phyloP scores from a whole-genome alignment of 2,113 vertebrate genomes.

The Sinocyclocheilus rhinocerous region DNA sequence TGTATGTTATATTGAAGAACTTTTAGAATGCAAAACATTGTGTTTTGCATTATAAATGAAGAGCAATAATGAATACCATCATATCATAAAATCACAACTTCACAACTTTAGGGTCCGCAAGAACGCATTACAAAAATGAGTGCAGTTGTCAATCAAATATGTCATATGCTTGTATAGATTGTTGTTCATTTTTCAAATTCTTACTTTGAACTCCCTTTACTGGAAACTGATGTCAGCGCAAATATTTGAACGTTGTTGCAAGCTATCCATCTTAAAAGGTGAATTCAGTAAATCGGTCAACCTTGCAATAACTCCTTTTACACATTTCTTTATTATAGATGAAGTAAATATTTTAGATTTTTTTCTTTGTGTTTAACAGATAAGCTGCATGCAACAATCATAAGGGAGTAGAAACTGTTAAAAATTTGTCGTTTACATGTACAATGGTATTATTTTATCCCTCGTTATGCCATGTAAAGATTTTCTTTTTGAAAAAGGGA shows the following conservation, averaged over 20 bases:
- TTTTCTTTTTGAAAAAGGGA: too few species aligned
- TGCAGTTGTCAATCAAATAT: not conserved
- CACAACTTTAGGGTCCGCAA: not conserved
- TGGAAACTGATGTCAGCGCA: not conserved
- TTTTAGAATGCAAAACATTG: not conserved
- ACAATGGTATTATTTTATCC: not conserved
- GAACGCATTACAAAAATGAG: not conserved
- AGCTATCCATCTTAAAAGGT: not conserved
- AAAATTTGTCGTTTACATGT: not conserved
- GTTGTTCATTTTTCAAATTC: not conserved
- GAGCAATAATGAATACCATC: not conserved
- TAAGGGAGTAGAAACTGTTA: not conserved
- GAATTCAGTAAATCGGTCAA: not conserved
- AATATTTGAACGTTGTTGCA: not conserved
- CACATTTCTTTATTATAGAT: not conserved
- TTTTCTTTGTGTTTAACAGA: not conserved
- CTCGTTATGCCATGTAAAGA: not conserved
- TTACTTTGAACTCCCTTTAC: not conserved
- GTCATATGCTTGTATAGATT: not conserved
- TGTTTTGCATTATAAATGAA: not conserved
- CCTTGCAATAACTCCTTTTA: not conserved
- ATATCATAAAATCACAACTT: not conserved
- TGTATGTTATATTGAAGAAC: not conserved
- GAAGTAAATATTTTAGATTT: not conserved
- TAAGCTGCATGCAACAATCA: not conserved